Conservation (phyloP, 2,888 invertebrate species). For the Trimorus sp. region DNA sequence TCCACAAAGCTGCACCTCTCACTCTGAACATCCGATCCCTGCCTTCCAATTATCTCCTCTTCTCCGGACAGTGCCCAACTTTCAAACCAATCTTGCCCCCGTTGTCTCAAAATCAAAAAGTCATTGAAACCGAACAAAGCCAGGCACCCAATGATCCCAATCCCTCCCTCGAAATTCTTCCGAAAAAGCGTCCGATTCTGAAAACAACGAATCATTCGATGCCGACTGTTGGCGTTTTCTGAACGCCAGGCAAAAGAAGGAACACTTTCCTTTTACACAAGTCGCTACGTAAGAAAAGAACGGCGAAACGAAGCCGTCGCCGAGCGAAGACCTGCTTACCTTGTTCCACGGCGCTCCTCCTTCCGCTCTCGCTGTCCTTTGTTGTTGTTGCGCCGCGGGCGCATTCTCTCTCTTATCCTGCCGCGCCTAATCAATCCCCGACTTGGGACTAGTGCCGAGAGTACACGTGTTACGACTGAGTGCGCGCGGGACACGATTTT, state of each 20-base stretch:
- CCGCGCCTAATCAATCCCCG: constrained; percentile 60
- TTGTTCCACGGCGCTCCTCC: constrained; percentile 83
- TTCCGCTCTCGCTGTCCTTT: constrained; percentile 78
- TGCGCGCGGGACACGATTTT: constrained; percentile 46
- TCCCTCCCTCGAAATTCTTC: no score
- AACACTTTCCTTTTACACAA: constrained; percentile 65
- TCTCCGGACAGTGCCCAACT: no score
- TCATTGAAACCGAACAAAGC: no score
- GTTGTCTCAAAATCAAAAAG: no score
- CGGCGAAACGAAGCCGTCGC: constrained; percentile 40
- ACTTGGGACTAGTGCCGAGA: constrained; percentile 23
- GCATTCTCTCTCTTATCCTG: constrained; percentile 66
- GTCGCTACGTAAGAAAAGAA: constrained; percentile 57
- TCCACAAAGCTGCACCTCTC: no score
- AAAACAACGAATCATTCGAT: neutral
- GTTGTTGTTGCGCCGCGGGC: constrained; percentile 67
- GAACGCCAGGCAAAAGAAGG: constrained; percentile 41
- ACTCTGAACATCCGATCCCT: no score
- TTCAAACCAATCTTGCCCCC: no score
- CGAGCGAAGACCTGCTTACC: constrained; percentile 83
- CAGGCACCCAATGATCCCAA: no score
- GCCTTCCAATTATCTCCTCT: no score
- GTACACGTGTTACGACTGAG: constrained; percentile 56
- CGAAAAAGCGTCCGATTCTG: neutral
- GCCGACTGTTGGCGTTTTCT: constrained; percentile 15